Evolutionary conservation across 2,797 vertebrate species (phyloP), one percentile per base, ranked within the genome.

Genomic region (Crypturellus tataupa): DNA sequence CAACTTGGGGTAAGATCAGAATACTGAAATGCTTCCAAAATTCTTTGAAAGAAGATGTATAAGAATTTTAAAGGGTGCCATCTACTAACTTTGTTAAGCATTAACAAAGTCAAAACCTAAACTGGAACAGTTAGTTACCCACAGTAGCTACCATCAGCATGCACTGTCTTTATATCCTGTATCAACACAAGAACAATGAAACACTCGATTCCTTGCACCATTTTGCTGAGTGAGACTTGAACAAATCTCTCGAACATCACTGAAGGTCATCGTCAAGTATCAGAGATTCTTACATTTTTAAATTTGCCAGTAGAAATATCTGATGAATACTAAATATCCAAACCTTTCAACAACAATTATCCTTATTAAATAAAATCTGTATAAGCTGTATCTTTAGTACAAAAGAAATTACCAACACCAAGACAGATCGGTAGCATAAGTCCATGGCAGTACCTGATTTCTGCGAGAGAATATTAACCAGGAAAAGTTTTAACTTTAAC

Each of bases 291-390:
- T 84, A 95, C 37, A 88, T 89, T 85, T 95, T 89, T 84, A 95
- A 70, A 97, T 97, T 96, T 97, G 53, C 92, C 90, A 82, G 86
- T 60, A 84, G 81, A 94, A 80, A 94, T 96, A 97, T 44, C 49
- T 62, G 92, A 97, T 53, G 96, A 97, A 97, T 98, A 97, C 89
- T 97, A 97, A 97, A 92, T 33, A 96, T 39, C n/a, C 58, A 88
- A 91, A 85, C 21, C 39, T 33, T 97, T 97, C 93, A 94, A 91
- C 72, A 96, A 88, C 92, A 96, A 97, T 97, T 97, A 97, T 85
- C 67, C 63, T 93, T 97, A 95, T 97, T 96, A 97, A 96, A 96
- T 94, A 96, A 97, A 97, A 95, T 77, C 92, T 80, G 93, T 96
- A 96, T 87, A 85, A 89, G 29, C 58, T 94, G 56, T 93, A 96